Evolutionary conservation across 2,797 vertebrate genomes (phyloP).

Genomic region (Ctenopoma multispine): DNA sequence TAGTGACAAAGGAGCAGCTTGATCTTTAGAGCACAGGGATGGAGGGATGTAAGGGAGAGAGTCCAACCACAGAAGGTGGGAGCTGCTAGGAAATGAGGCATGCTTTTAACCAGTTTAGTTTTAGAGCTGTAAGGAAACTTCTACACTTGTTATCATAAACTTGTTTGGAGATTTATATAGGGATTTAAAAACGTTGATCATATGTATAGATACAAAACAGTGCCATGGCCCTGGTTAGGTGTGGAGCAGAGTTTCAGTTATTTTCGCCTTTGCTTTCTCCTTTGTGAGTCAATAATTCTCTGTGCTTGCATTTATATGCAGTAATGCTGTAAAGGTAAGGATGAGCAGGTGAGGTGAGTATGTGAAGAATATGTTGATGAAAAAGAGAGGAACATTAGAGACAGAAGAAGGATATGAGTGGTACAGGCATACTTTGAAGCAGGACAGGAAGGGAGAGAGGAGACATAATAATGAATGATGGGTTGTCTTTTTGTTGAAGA

Average conservation of each 20-base stretch:
- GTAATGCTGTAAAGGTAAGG: conserved; percentile 4
- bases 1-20: conserved; percentile 32
- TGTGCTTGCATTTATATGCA: conserved; percentile 56
- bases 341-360: conserved; percentile 35
- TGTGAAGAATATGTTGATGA: conserved; percentile 26
- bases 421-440: conserved; percentile 28
- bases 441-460: neutral
- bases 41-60: conserved; percentile 12
- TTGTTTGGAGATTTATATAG: neutral
- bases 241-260: conserved; percentile 28
- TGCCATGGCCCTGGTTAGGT: neutral
- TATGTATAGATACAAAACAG: conserved; percentile 2
- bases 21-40: conserved; percentile 40
- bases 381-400: conserved; percentile 19
- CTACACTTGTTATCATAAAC: conserved; percentile 4
- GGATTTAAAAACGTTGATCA: neutral
- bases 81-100: conserved; percentile 17
- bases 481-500: conserved; percentile 13
- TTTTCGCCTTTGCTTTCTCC: conserved; percentile 33
- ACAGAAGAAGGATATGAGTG: neutral
- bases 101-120: conserved; percentile 9
- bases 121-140: neutral
- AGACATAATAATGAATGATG: conserved; percentile 20
- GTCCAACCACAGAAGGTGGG: conserved; percentile 10
- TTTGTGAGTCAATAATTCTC: conserved; percentile 57